Base-by-base conservation (phyloP, 2,888 invertebrate genomes). In the Ophioninae sp. region DNA sequence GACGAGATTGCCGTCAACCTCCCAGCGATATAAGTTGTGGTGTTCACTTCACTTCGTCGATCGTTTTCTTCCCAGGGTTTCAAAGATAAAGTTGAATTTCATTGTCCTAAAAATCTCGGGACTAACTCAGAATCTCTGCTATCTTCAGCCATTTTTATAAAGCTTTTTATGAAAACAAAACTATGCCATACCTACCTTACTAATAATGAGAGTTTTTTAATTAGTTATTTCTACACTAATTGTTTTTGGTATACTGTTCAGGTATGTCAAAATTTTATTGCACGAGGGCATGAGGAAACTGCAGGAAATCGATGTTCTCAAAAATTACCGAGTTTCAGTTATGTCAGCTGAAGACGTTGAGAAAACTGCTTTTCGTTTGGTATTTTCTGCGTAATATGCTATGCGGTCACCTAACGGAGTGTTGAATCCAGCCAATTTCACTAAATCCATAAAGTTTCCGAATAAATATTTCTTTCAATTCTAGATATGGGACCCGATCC, bases 1-100 rank as follows among this genome's bases (percentile, higher is more conserved):
- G 17, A 23, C 63, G 85, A 88, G 86, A 89, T 90, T 90, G 89
- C 51, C 88, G 89, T 87, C 65, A 22, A 77, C 61, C 39, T 65
- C 22, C 17, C 13, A 39, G 39, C 17, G 41, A 44, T 2, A 51
- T 41, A 67, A 63, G 65, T 77, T 67, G 64, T 51, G 20, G n/a
- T 3, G 13, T 37, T n/a, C n/a, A 39, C 67, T 74, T 59, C 67
- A 37, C 17, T 13, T 51, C 17, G 51, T 17, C 51, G 6, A 51
- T 51, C 51, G 13, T 51, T 3, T 51, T 41, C 13, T 51, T 6
- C 17, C 51, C 51, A 17, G 17, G 17, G 51, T 2, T 51, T 17
- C 17, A 51, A 17, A 51, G 5, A 51, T 17, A 10, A 17, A 17
- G 5, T 51, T 51, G 0, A 10, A 13, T 51, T 51, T 13, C 3